phyloP scores from a whole-genome alignment of 1,140 invertebrate species.

The Temnothorax nylanderi region DNA sequence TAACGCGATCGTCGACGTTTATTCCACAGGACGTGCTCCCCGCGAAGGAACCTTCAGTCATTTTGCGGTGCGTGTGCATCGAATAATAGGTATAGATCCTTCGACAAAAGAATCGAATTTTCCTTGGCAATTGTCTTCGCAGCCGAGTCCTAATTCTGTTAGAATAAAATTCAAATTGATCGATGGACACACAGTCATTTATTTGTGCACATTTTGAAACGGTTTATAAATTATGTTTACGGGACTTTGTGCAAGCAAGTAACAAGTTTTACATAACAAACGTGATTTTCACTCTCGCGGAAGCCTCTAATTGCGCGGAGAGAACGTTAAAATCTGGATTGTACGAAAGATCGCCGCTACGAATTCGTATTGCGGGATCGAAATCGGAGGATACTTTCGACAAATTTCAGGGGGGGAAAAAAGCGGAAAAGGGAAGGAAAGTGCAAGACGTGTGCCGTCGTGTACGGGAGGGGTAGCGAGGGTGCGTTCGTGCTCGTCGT shows the following conservation, averaged over 20 bases:
- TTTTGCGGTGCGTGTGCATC: background rate
- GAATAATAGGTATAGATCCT: background rate
- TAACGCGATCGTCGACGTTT: conserved; percentile 36
- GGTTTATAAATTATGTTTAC: too few relatives aligned
- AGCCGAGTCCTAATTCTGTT: background rate
- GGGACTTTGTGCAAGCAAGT: background rate
- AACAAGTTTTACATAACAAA: background rate
- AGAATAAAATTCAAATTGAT: background rate
- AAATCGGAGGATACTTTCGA: background rate
- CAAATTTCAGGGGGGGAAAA: background rate
- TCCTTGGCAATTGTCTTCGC: too few relatives aligned
- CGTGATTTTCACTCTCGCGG: background rate
- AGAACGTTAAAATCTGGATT: background rate
- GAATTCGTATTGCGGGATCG: background rate
- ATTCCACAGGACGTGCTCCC: background rate
- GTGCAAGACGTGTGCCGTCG: conserved; percentile 12
- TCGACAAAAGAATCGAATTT: background rate
- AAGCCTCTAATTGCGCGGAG: too few relatives aligned
- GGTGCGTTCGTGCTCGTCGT: conserved; percentile 25
- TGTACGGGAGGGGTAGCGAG: background rate
- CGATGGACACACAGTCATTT: background rate
- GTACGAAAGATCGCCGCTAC: background rate
- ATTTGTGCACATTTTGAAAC: background rate
- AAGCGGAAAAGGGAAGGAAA: background rate
- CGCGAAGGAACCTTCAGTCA: background rate